Base-by-base conservation (phyloP, 35 echinoderm and acorn worm genomes). In the Acanthaster planci region DNA sequence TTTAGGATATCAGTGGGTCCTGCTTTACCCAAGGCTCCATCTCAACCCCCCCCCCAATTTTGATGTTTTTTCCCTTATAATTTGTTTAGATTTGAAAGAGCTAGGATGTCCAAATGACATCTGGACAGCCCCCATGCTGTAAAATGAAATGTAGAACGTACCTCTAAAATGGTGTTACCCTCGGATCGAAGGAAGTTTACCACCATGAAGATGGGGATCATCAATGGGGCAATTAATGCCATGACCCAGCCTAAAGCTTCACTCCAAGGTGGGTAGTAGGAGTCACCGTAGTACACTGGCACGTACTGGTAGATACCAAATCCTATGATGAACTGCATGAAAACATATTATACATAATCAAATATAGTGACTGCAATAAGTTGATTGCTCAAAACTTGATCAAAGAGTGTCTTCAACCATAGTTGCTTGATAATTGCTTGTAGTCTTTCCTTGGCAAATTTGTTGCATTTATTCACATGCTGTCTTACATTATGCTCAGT, bases 191-290 rank as follows among this genome's bases (percentile, higher is more conserved):
- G 84, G 52, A 80, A 35, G 29, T 85, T 85, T 9, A 81, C 36
- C 52, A 97, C 40, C 82, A 91, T 88, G 30, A 87, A 85, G 16
- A 97, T 29, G 18, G 94, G 94, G 35, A 93, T 92, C 84, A 86
- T 92, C 29, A 87, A 1, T 1, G 92, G 58, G 5, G 90, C 79
- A 0, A 80, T 68, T 0, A 88, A n/a, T 6, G 90, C 88, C 80
- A 97, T 90, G 19, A 97, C 51, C 94, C 94, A 97, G 21, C 90
- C 94, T 0, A 97, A 15, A 21, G 78, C 84, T 39, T 97, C 94
- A 37, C 87, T 84, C 94, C 90, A 93, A 14, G 55, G 60, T 12
- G 94, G 94, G 72, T 97, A 97, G 7, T 75, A 59, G 55, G 93
- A 97, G 8, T 76, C 79, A 55, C 76, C 94, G 51, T 93, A 97